Evolutionary conservation across 2,797 vertebrate genomes (phyloP).

Genomic region (Notolepis coatsorum): DNA sequence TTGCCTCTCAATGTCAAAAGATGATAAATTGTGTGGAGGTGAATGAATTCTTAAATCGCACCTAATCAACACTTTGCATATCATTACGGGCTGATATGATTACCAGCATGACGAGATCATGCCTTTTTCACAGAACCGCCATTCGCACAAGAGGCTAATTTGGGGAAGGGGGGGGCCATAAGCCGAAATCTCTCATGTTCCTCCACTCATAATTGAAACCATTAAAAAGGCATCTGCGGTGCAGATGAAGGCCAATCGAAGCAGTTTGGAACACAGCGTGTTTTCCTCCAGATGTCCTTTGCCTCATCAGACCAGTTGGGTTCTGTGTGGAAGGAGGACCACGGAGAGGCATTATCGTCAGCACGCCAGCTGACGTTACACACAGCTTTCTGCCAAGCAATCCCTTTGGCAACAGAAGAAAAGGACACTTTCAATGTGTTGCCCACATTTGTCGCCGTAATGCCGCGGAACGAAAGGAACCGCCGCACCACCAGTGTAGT

Average conservation of each 20-base stretch:
- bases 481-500: slow-evolving; percentile 29
- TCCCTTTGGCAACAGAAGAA: slow-evolving; percentile 46
- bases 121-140: slow-evolving; percentile 22
- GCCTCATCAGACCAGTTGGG: slow-evolving; percentile 33
- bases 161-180: neutral
- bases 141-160: slow-evolving; percentile 32
- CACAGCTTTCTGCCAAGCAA: slow-evolving; percentile 38
- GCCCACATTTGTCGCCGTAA: slow-evolving; percentile 44
- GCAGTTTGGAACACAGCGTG: slow-evolving; percentile 4
- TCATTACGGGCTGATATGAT: slow-evolving; percentile 34
- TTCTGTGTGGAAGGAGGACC: slow-evolving; percentile 1
- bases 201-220: slow-evolving; percentile 37
- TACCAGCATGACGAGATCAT: slow-evolving; percentile 17
- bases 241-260: slow-evolving; percentile 48
- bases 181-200: slow-evolving; percentile 29
- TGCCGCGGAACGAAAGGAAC: slow-evolving; percentile 39
- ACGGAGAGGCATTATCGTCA: slow-evolving; percentile 22
- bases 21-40: slow-evolving; percentile 22
- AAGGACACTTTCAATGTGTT: slow-evolving; percentile 45
- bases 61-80: slow-evolving; percentile 39
- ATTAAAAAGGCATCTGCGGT: slow-evolving; percentile 54
- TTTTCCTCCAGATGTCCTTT: slow-evolving; percentile 18
- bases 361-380: slow-evolving; percentile 29
- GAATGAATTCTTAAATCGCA: slow-evolving; percentile 35
- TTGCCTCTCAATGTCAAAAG: slow-evolving; percentile 25